Evolutionary conservation across 2,797 vertebrate species (phyloP).

Genomic region (Otolemur crassicaudatus): DNA sequence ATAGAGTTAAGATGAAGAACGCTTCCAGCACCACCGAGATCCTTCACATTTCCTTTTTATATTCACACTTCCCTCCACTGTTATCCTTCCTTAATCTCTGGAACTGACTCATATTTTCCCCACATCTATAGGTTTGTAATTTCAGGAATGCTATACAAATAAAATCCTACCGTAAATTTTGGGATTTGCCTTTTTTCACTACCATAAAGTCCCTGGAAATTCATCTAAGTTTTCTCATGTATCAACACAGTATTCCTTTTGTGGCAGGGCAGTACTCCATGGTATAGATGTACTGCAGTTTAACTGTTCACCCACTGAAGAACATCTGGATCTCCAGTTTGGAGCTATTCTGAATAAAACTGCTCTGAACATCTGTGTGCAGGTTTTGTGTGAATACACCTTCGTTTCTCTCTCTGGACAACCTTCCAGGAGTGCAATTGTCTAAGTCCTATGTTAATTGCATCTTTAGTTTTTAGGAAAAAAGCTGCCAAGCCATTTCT

Average conservation of each 20-base stretch:
- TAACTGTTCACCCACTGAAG: background rate
- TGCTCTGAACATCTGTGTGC: background rate
- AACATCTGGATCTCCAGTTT: background rate
- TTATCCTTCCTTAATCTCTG: background rate
- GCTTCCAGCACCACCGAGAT: background rate
- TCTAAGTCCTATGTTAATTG: background rate
- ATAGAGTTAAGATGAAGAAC: background rate
- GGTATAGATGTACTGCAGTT: background rate
- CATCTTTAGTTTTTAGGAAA: conserved; percentile 37
- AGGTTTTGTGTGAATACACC: background rate
- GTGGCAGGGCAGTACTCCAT: background rate
- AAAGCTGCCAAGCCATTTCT: background rate
- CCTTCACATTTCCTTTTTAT: background rate
- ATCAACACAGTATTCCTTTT: background rate
- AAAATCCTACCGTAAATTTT: background rate
- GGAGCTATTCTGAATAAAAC: background rate
- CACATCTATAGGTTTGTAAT: background rate
- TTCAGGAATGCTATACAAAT: background rate
- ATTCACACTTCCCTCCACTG: background rate
- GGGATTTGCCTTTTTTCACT: background rate
- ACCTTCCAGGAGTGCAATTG: background rate
- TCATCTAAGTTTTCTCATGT: background rate
- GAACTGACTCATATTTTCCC: background rate
- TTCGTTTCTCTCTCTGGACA: conserved; percentile 41
- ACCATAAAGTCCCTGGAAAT: background rate